Percentiles rank a stretch among this genome's conserved stretches.
Evolutionary conservation across 2,113 vertebrate genomes (phyloP).

Genomic region (Eidolon helvum): DNA sequence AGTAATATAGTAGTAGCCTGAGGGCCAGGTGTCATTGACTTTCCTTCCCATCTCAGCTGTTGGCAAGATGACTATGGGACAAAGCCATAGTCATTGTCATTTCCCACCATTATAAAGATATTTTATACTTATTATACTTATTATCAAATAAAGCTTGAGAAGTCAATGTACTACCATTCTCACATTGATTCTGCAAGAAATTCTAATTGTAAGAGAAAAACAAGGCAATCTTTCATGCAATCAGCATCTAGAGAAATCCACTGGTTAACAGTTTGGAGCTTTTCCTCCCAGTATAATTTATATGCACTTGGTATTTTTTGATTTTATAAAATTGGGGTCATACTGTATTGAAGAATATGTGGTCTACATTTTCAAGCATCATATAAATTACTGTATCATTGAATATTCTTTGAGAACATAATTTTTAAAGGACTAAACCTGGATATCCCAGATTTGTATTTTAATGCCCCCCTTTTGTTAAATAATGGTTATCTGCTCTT

Average conservation of each 20-base stretch:
- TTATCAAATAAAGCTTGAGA: background rate
- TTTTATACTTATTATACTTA: background rate
- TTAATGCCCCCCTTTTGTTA: background rate
- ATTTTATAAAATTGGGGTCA: background rate
- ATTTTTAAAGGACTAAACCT: background rate
- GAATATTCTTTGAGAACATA: background rate
- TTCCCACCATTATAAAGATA: background rate
- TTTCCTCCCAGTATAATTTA: background rate
- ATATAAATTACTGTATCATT: background rate
- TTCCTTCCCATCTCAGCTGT: background rate
- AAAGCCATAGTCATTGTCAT: background rate
- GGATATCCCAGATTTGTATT: background rate
- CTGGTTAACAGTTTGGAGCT: background rate
- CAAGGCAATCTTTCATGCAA: background rate
- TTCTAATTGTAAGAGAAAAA: background rate
- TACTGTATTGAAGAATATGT: background rate
- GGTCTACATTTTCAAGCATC: background rate
- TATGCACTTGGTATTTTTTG: background rate
- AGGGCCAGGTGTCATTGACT: background rate
- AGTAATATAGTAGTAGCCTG: background rate
- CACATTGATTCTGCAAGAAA: background rate
- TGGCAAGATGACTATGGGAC: background rate
- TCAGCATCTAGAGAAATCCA: background rate
- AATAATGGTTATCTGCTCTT: background rate
- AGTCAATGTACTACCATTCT: background rate